Evolutionary conservation across 1,140 invertebrate genomes (phyloP).

Genomic region (Orussus abietinus): DNA sequence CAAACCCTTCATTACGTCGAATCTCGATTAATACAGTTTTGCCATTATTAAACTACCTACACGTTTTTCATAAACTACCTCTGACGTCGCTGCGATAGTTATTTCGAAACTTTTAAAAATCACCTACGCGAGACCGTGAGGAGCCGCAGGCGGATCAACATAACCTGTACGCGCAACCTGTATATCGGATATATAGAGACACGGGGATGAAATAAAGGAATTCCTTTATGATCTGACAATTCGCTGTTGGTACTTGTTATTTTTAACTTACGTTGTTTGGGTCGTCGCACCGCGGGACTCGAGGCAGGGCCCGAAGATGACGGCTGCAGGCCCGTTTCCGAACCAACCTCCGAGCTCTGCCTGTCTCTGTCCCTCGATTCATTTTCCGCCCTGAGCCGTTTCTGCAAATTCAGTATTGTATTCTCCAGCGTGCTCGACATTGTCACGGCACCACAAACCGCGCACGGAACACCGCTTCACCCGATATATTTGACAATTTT

Average conservation of each 20-base stretch:
- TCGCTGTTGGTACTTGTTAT: too few species aligned
- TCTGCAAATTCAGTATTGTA: conserved; percentile 64
- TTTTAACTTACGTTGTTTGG: conserved; percentile 42
- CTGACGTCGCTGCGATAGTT: too few species aligned
- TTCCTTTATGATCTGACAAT: neutral
- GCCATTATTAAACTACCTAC: too few species aligned
- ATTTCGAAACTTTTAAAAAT: too few species aligned
- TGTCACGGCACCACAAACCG: conserved; percentile 13
- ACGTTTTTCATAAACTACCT: too few species aligned
- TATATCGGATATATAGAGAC: too few species aligned
- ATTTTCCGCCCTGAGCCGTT: conserved; percentile 63
- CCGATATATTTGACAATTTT: conserved; percentile 39
- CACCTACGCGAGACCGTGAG: too few species aligned
- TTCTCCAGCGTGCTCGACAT: conserved; percentile 56
- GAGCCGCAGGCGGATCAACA: conserved; percentile 32
- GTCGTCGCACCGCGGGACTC: conserved; percentile 38
- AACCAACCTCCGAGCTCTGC: conserved; percentile 33
- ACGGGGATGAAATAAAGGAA: too few species aligned
- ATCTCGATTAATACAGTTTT: too few species aligned
- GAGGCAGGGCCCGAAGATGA: conserved; percentile 33
- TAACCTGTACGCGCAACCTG: conserved; percentile 35
- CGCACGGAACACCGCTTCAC: conserved; percentile 21
- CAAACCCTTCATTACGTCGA: too few species aligned
- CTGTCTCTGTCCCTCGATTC: conserved; percentile 56
- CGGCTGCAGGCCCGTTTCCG: conserved; percentile 30